A percentile compares a stretch with the other conserved stretches of the same genome.
phyloP scores from a whole-genome alignment of 30 jellyfish, hydroid and myxozoan species.

The Hydra vulgaris region DNA sequence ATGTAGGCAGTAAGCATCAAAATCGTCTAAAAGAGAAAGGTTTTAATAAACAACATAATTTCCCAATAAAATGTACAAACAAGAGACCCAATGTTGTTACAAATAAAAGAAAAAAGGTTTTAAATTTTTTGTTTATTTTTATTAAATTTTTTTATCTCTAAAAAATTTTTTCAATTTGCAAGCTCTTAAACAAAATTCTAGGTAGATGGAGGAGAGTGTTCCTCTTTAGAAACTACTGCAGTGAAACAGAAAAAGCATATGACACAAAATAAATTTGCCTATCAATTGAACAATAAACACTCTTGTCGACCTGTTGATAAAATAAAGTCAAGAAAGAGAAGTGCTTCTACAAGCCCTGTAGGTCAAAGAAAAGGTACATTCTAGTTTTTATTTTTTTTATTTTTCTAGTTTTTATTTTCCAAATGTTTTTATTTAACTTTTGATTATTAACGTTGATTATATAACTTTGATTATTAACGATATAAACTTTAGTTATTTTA shows the following conservation, averaged over 20 bases:
- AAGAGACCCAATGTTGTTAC: neutral
- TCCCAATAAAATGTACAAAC: neutral
- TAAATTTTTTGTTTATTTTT: neutral
- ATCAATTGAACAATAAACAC: neutral
- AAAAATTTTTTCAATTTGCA: no score
- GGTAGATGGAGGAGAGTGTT: no score
- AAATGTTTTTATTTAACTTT: neutral
- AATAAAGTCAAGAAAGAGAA: constrained; percentile 1
- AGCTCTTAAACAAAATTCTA: no score
- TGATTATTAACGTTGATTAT: no score
- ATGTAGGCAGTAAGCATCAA: no score
- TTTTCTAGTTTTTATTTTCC: neutral
- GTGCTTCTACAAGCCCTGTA: constrained; percentile 9
- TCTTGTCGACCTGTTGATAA: neutral
- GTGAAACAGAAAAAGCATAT: neutral
- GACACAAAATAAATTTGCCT: neutral
- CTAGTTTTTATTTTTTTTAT: neutral
- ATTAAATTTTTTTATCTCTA: no score
- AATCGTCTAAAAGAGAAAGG: neutral
- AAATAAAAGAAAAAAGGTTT: neutral
- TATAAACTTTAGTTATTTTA: no score
- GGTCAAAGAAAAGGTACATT: neutral
- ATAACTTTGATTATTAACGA: no score
- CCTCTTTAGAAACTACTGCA: no score
- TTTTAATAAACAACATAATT: neutral